Conservation (phyloP, 2,888 invertebrate species). For the Halictus ligatus region DNA sequence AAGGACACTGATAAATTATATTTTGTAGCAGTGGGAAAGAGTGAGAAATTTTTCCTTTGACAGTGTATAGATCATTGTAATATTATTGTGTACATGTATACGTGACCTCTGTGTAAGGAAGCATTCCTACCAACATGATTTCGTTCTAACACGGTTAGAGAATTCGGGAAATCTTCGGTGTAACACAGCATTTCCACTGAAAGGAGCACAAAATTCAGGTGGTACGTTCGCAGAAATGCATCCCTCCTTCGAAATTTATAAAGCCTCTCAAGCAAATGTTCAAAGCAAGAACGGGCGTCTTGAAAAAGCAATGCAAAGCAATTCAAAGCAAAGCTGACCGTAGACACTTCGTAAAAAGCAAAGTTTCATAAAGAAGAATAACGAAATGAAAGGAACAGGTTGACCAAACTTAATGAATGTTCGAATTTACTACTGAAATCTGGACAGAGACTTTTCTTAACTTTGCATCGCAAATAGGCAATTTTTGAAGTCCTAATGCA, state of each 20-base stretch:
- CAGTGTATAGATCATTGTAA: not conserved
- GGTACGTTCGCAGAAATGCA: not conserved
- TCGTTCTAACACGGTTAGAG: not conserved
- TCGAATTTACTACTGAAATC: not conserved
- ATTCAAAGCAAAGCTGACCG: no score
- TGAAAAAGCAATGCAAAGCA: not conserved
- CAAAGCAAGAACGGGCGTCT: not conserved
- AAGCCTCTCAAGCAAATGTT: not conserved
- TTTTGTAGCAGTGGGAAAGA: no score
- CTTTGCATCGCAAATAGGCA: not conserved
- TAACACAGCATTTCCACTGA: conserved; percentile 1
- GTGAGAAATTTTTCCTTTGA: not conserved
- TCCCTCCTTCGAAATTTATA: not conserved
- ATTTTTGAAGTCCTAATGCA: not conserved
- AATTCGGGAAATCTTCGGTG: no score
- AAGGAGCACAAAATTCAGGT: conserved; percentile 5
- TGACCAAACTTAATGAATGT: no score
- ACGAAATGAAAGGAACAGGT: not conserved
- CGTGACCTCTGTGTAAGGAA: not conserved
- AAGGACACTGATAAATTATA: no score
- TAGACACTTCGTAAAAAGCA: not conserved
- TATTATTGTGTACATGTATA: not conserved
- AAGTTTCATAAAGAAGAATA: not conserved
- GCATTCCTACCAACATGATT: not conserved
- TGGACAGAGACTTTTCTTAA: not conserved